Base-by-base conservation (phyloP, 2,797 vertebrate genomes). In the Labeo calbasu region DNA sequence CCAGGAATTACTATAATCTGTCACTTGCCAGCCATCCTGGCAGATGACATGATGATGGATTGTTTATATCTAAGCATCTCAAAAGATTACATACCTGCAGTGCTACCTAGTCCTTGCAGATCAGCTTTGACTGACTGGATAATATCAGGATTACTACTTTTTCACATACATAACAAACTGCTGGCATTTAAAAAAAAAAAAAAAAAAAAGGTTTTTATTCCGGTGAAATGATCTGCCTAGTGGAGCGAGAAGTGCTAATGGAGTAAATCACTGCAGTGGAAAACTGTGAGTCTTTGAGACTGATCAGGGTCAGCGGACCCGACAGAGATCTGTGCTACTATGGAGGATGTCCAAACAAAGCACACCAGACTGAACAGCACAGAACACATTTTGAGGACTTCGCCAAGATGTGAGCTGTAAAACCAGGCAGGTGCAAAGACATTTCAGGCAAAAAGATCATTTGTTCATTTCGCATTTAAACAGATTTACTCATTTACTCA, bases 221-320 rank as follows among this genome's bases (percentile, higher is more conserved):
- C 14, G 5, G 21, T 82, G 70, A 75, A 75, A 82, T 82, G 28
- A 66, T 23, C 48, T 51, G 59, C 46, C 61, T 51, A 75, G 14
- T 19, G 28, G 11, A 66, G 71, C 70, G 59, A 73, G 43, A 48
- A 12, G 57, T 19, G 46, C 81, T 75, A 82, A 82, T 82, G 59
- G 59, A 66, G 71, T 76, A 75, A 82, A 75, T 43, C 59, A 50
- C 71, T 65, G 46, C 71, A 82, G 81, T 73, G 81, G 59, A 76
- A 76, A 82, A 73, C 80, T 61, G 15, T 46, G 43, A 82, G 81
- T 82, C 59, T 82, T 75, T 75, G 81, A 82, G 81, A 43, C 71
- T 66, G 43, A 75, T 82, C 57, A 63, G 57, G 70, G 70, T 63
- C 80, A 63, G 23, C 25, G 19, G 57, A 82, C 70, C 21, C 23